Percentiles rank a stretch among this genome's conserved stretches.
Conservation (phyloP, 2,888 invertebrate genomes). For the Ennomos fuscantarius region DNA sequence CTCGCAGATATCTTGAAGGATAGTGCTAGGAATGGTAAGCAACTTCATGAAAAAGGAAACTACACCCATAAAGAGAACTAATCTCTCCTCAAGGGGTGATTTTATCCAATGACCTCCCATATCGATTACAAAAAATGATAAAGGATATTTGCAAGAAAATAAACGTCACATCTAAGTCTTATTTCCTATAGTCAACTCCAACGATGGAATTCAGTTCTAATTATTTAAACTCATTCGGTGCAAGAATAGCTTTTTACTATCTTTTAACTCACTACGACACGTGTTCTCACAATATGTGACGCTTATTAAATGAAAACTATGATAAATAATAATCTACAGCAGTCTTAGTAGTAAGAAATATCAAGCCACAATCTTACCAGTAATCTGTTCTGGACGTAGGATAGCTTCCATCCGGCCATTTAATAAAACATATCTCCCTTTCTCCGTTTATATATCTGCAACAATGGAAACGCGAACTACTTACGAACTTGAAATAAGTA, state of each 20-base stretch:
- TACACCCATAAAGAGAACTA: conserved; percentile 9
- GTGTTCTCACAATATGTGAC: no score
- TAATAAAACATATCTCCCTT: conserved; percentile 85
- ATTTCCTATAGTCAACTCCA: no score
- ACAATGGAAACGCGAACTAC: conserved; percentile 36
- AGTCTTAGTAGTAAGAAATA: background rate
- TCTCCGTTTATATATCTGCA: conserved; percentile 78
- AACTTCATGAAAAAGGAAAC: conserved; percentile 15
- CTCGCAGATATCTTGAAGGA: conserved; percentile 8
- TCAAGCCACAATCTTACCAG: conserved; percentile 76
- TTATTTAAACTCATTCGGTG: no score
- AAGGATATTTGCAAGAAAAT: no score
- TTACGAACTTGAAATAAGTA: background rate
- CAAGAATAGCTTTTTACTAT: no score
- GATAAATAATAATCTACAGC: background rate
- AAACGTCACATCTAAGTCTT: no score
- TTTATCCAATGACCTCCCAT: conserved; percentile 7
- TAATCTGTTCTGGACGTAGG: conserved; percentile 86
- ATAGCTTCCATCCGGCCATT: conserved; percentile 87
- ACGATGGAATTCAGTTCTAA: no score
- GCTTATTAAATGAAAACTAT: background rate
- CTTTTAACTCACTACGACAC: no score
- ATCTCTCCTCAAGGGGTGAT: conserved; percentile 13
- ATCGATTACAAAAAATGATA: background rate
- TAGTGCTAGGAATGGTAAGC: conserved; percentile 16